Evolutionary conservation across 2,797 vertebrate species (phyloP).

Genomic region (Stomatorhinus walkeri): DNA sequence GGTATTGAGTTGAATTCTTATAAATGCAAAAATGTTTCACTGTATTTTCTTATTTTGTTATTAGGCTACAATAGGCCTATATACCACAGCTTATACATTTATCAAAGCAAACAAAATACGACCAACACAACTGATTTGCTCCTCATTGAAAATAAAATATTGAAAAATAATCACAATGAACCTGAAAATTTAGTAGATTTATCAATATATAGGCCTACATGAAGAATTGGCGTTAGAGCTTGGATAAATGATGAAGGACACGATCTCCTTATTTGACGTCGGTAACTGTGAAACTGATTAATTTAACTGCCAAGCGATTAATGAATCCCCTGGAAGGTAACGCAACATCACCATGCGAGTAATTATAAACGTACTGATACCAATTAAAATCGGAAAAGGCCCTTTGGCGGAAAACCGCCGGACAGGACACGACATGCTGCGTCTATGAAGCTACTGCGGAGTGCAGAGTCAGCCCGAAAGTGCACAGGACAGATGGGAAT

Average conservation of each 20-base stretch:
- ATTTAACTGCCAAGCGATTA: constrained; percentile 8
- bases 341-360: neutral
- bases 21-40: neutral
- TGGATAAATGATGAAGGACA: neutral
- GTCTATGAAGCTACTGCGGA: neutral
- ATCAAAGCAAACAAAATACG: neutral
- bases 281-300: constrained; percentile 19
- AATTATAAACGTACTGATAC: constrained; percentile 16
- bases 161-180: neutral
- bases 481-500: neutral
- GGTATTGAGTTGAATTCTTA: neutral
- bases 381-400: constrained; percentile 9
- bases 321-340: constrained; percentile 1
- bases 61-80: neutral
- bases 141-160: neutral
- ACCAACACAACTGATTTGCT: neutral
- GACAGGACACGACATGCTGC: neutral
- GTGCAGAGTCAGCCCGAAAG: neutral
- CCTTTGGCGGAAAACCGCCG: neutral
- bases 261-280: neutral
- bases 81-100: neutral
- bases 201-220: neutral
- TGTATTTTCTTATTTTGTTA: neutral
- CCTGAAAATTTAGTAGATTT: neutral
- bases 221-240: neutral